Base-by-base conservation (phyloP, 1,140 invertebrate genomes). In the Papilio xuthus region DNA sequence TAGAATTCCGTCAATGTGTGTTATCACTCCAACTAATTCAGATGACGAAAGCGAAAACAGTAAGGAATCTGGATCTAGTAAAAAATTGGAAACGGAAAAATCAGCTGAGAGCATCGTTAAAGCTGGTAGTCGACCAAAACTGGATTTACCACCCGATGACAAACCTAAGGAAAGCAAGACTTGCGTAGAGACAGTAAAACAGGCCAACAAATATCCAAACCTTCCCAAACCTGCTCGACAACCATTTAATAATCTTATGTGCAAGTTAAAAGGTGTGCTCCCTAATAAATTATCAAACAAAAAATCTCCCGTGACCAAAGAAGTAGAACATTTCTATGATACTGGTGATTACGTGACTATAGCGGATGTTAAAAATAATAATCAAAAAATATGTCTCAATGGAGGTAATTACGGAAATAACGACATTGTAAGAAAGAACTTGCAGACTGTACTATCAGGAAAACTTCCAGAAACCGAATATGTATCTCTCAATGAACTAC, bases 1-100 rank as follows among this genome's bases (percentile, higher is more conserved):
- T 83, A 95, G 97, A 81, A 98, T 98, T 87, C 98, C 98, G 4
- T 98, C 97, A 0, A 97, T 98, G 96, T 98, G 98, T 91, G 97
- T 98, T 0, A 98, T 98, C 20, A 98, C 97, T 9, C 97, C 97
- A 12, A 96, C 97, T 1, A 97, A 97, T 77, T 98, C 97, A 70
- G 97, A 98, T 81, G 98, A 98, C 84, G 97, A 98, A 86, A 96
- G 96, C 78, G 89, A 95, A 75, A 93, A 89, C 80, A 91, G 89
- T 80, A 93, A 90, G 85, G 86, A 86, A 70, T 81, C 81, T 50
- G 88, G 90, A 74, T 53, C 32, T 47, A 70, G 72, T 73, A 85
- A 83, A 72, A 87, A 86, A 81, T 67, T 80, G 28, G 76, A 88
- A 26, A n/a, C 44, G 20, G 83, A 85, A 63, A 85, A 85, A 76